phyloP scores from a whole-genome alignment of 2,797 vertebrate species.

The Onychomys torridus region DNA sequence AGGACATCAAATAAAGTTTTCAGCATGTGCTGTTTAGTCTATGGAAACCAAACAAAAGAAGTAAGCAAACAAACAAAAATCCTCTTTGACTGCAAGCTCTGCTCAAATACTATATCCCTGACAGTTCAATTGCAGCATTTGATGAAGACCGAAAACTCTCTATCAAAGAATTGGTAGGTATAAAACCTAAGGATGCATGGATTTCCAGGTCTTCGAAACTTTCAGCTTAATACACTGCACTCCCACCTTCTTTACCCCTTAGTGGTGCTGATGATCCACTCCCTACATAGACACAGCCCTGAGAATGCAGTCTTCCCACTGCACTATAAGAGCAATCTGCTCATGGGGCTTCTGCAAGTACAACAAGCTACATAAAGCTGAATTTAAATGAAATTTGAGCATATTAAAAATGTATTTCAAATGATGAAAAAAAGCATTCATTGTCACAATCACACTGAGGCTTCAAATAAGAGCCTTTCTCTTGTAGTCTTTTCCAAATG shows the following conservation, averaged over 20 bases:
- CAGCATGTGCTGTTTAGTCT: background rate
- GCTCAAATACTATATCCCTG: conserved; percentile 20
- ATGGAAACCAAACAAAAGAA: background rate
- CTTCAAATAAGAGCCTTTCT: background rate
- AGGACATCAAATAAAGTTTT: conserved; percentile 52
- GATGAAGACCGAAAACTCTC: background rate
- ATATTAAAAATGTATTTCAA: conserved; percentile 47
- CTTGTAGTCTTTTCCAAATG: background rate
- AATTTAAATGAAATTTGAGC: background rate
- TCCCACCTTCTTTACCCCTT: background rate
- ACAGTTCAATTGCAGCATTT: background rate
- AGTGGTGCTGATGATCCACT: background rate
- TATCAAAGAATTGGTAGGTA: background rate
- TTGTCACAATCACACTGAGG: background rate
- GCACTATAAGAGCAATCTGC: background rate
- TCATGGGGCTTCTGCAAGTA: background rate
- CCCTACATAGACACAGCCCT: background rate
- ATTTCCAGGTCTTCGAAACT: conserved; percentile 8
- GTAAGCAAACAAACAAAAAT: background rate
- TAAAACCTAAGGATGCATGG: background rate
- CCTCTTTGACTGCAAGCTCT: conserved; percentile 32
- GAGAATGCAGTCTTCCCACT: background rate
- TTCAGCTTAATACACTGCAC: background rate
- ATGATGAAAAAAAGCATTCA: background rate
- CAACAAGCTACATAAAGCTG: background rate